A percentile compares a stretch with the other conserved stretches of the same genome.
phyloP scores from a whole-genome alignment of 2,113 vertebrate genomes.

The Oncorhynchus kisutch region DNA sequence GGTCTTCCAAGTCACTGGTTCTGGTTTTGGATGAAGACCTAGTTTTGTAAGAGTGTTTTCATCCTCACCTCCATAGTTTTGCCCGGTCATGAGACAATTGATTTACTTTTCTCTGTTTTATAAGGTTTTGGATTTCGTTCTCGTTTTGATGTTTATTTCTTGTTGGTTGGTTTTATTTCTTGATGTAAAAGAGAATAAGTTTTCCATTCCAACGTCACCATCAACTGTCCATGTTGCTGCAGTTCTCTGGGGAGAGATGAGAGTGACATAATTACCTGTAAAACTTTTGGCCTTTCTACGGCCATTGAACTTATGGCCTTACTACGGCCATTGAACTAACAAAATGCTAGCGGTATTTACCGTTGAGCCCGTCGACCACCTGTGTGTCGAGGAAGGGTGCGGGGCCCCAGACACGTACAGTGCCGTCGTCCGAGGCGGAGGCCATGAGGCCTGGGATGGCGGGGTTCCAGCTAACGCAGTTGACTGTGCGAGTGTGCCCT shows the following conservation, averaged over 20 bases:
- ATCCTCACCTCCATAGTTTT: conserved; percentile 43
- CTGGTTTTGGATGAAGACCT: conserved; percentile 38
- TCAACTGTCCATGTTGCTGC: conserved; percentile 99
- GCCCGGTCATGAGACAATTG: conserved; percentile 8
- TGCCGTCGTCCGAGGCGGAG: conserved; percentile 97
- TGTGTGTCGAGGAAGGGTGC: conserved; percentile 91
- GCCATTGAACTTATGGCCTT: not conserved
- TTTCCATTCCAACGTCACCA: conserved; percentile 87
- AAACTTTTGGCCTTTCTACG: not conserved
- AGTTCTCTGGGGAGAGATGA: conserved; percentile 82
- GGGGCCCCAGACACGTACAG: conserved; percentile 98
- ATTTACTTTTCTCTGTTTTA: conserved; percentile 2
- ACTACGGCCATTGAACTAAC: not conserved
- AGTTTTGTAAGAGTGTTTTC: conserved; percentile 29
- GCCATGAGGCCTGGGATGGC: conserved; percentile 95
- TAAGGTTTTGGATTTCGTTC: conserved; percentile 41
- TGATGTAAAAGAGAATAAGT: conserved; percentile 76
- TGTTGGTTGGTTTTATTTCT: conserved; percentile 31
- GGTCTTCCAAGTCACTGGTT: conserved; percentile 33
- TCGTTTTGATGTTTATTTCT: conserved; percentile 45
- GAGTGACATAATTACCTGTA: not conserved
- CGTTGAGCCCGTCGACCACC: conserved; percentile 86
- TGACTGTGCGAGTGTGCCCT: conserved; percentile 96
- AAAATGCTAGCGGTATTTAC: conserved; percentile 45
- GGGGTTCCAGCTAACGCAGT: conserved; percentile 99